Conservation (phyloP, 2,797 vertebrate genomes). For the Lutjanus argentimaculatus region DNA sequence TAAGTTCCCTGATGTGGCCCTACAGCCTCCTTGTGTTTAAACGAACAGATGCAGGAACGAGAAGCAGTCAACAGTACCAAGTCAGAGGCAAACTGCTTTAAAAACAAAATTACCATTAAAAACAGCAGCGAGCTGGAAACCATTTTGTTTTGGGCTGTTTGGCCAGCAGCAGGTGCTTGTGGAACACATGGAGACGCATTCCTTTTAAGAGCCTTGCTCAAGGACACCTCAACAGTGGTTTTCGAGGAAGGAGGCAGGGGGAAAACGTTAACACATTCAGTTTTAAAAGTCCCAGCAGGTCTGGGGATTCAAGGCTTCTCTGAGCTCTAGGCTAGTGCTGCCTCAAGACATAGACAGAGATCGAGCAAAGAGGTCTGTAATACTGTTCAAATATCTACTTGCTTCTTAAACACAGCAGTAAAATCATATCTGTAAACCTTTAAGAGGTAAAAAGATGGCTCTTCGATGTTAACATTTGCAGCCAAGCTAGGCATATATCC, state of each 20-base stretch:
- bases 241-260: background rate
- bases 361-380: constrained; percentile 14
- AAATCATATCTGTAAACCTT: constrained; percentile 23
- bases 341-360: constrained; percentile 31
- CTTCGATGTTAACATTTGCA: constrained; percentile 30
- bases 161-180: constrained; percentile 64
- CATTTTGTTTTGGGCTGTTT: constrained; percentile 51
- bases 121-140: constrained; percentile 42
- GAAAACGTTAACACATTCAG: constrained; percentile 6
- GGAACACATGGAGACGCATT: constrained; percentile 51
- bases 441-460: constrained; percentile 6
- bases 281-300: constrained; percentile 43
- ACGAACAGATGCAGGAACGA: constrained; percentile 36
- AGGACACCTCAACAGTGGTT: constrained; percentile 46
- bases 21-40: constrained; percentile 8
- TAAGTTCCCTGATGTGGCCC: constrained; percentile 24
- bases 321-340: constrained; percentile 38
- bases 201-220: constrained; percentile 63
- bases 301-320: constrained; percentile 25
- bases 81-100: constrained; percentile 17
- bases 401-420: constrained; percentile 24
- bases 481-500: background rate
- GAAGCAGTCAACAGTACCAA: constrained; percentile 6
- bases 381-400: constrained; percentile 16
- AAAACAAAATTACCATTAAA: constrained; percentile 41